Conservation (phyloP, 2,888 invertebrate genomes). For the Digitonthophagus gazella region DNA sequence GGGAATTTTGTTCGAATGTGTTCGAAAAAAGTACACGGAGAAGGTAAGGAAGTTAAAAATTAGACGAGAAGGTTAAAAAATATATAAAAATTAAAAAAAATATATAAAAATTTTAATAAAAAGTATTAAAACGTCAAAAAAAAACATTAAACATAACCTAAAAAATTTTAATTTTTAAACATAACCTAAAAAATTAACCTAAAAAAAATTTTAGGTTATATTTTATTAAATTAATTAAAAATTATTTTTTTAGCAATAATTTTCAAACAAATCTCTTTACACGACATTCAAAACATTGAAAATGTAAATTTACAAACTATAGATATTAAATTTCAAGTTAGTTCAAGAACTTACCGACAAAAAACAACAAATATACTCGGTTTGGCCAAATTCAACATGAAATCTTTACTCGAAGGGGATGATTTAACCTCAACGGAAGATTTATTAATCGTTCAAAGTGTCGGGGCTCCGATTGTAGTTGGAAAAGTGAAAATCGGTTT, state of each 20-base stretch:
- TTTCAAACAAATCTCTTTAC: constrained; percentile 52
- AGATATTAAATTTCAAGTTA: constrained; percentile 51
- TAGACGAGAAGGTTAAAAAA: too few species aligned
- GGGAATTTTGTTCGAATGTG: constrained; percentile 46
- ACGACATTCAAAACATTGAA: constrained; percentile 47
- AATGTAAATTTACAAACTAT: constrained; percentile 41
- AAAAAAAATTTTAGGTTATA: neutral
- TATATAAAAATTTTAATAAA: neutral
- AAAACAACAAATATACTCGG: constrained; percentile 51
- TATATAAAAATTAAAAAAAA: too few species aligned
- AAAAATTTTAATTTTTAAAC: too few species aligned
- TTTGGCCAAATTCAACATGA: constrained; percentile 48
- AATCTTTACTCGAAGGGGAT: constrained; percentile 43
- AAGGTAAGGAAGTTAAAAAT: too few species aligned
- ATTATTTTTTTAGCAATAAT: constrained; percentile 46
- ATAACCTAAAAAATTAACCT: neutral
- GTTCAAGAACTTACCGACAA: constrained; percentile 51
- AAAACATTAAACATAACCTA: too few species aligned
- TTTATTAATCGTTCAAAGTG: constrained; percentile 47
- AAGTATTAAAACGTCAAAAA: neutral
- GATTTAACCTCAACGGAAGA: constrained; percentile 48
- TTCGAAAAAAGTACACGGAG: constrained; percentile 48
- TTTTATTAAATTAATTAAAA: neutral
- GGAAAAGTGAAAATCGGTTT: constrained; percentile 52
- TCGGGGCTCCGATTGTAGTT: constrained; percentile 48